Percentiles rank a stretch among this genome's conserved stretches.
phyloP scores from a whole-genome alignment of 2,888 invertebrate species.

The Trissonchulus latispiculum region DNA sequence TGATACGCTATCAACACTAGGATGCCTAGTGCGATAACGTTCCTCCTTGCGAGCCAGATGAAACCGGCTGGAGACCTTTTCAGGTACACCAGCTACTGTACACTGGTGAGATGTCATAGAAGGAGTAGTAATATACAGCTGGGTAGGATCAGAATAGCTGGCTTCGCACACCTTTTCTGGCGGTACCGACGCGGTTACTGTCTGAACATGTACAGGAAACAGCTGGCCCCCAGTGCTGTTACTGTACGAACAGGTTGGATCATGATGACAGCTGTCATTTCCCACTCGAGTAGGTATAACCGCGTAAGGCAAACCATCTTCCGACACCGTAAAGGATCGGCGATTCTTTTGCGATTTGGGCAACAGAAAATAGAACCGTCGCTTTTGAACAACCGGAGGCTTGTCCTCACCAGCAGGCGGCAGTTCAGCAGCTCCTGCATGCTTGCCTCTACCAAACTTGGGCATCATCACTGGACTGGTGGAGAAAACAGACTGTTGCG shows the following conservation, averaged over 20 bases:
- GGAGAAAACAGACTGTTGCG: too few species aligned
- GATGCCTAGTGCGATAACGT: not conserved
- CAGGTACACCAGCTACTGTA: not conserved
- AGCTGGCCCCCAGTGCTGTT: not conserved
- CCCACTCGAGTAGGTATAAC: not conserved
- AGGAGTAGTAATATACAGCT: not conserved
- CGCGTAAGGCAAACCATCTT: too few species aligned
- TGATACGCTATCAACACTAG: not conserved
- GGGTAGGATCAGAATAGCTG: not conserved
- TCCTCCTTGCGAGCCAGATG: not conserved
- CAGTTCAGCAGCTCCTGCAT: too few species aligned
- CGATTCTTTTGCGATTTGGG: too few species aligned
- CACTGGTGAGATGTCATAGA: not conserved
- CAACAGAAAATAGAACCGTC: too few species aligned
- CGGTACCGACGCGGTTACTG: not conserved
- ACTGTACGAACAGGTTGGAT: not conserved
- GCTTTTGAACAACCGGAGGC: too few species aligned
- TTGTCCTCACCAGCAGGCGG: not conserved
- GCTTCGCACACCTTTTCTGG: not conserved
- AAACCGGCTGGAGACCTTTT: not conserved
- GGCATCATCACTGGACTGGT: too few species aligned
- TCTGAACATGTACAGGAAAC: not conserved
- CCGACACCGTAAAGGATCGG: too few species aligned
- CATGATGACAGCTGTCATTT: not conserved
- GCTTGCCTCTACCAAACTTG: too few species aligned